Evolutionary conservation across 2,113 vertebrate genomes (phyloP).

Genomic region (Siphamia tubifer): DNA sequence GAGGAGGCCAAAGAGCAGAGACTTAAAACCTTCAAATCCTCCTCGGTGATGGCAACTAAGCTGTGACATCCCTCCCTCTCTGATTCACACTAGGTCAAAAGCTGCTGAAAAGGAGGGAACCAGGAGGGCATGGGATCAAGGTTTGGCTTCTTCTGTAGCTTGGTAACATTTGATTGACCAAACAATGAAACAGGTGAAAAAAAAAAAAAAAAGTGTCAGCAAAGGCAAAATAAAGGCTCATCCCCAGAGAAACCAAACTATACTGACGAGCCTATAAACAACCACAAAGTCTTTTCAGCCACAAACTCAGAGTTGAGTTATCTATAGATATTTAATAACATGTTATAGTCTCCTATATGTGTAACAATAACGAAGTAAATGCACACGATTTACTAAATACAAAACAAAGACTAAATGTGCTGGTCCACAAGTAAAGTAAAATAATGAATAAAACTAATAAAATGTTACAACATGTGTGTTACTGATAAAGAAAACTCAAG

Average conservation of each 20-base stretch:
- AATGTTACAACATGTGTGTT: too few relatives aligned
- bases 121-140: constrained; percentile 61
- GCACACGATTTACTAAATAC: too few relatives aligned
- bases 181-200: constrained; percentile 67
- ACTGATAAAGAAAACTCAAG: too few relatives aligned
- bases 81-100: constrained; percentile 63
- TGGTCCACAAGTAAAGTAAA: too few relatives aligned
- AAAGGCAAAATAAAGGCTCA: constrained; percentile 16
- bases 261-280: not conserved
- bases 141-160: constrained; percentile 55
- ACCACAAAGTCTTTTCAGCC: not conserved
- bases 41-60: constrained; percentile 66
- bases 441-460: too few relatives aligned
- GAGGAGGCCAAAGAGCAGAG: constrained; percentile 72
- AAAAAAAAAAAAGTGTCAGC: constrained; percentile 41
- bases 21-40: constrained; percentile 76
- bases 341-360: not conserved
- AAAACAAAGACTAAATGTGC: too few relatives aligned
- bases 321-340: not conserved
- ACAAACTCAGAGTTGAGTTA: not conserved
- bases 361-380: too few relatives aligned
- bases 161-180: constrained; percentile 47
- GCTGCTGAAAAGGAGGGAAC: constrained; percentile 58
- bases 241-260: not conserved
- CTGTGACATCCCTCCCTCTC: constrained; percentile 65